These are phyloP conservation scores for Coecobrya sp. DNA, from an alignment of 2,888 invertebrate genomes.

Conservation along the genomic window DNA sequence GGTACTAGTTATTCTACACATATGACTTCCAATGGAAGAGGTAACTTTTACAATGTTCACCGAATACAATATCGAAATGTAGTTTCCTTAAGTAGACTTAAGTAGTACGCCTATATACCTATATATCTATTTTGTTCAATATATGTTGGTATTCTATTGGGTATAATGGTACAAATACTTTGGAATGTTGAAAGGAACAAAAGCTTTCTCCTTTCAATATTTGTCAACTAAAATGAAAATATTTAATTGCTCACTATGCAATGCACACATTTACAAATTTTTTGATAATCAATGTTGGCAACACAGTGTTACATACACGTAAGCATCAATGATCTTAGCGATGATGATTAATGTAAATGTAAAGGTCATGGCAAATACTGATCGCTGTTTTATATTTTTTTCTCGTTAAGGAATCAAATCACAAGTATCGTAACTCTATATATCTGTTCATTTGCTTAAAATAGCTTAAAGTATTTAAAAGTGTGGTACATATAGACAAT, in stretches of 20 bases:
- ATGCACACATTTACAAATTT: background rate
- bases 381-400: constrained; percentile 46
- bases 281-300: constrained; percentile 8
- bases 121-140: background rate
- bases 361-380: constrained; percentile 69
- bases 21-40: constrained; percentile 66
- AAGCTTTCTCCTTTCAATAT: background rate
- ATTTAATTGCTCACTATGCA: background rate
- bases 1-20: constrained; percentile 77
- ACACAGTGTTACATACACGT: background rate
- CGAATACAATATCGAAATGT: constrained; percentile 21
- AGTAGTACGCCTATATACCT: background rate
- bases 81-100: background rate
- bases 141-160: background rate
- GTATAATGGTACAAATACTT: background rate
- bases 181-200: background rate
- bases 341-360: constrained; percentile 2
- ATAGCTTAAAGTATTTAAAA: no score
- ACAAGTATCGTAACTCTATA: background rate
- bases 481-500: background rate
- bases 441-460: no score
- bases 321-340: background rate
- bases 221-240: background rate
- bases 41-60: constrained; percentile 67
- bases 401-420: constrained; percentile 18